Percentiles rank a stretch among this genome's conserved stretches.
Evolutionary conservation across 1,140 invertebrate species (phyloP).

Genomic region (Drosophila varians): DNA sequence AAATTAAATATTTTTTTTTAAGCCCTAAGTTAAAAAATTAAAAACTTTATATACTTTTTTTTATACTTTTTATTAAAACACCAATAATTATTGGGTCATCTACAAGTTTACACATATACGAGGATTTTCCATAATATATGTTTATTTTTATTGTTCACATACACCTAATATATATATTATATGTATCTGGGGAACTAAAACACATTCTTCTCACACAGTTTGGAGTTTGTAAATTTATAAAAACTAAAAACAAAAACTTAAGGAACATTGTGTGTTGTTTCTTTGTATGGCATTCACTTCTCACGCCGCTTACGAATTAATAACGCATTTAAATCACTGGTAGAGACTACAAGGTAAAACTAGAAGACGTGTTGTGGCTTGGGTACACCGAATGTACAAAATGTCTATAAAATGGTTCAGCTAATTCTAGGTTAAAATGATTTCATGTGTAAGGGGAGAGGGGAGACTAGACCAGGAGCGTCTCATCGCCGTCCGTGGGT

Average conservation of each 20-base stretch:
- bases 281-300: constrained; percentile 32
- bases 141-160: constrained; percentile 30
- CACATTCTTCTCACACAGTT: constrained; percentile 19
- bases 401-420: constrained; percentile 28
- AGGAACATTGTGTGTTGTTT: constrained; percentile 45
- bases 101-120: constrained; percentile 69
- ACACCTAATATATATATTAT: constrained; percentile 23
- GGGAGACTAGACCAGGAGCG: constrained; percentile 47
- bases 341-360: constrained; percentile 50
- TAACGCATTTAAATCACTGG: constrained; percentile 49
- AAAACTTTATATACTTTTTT: no score
- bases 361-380: constrained; percentile 52
- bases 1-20: no score
- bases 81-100: constrained; percentile 63
- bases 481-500: constrained; percentile 56
- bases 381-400: constrained; percentile 27
- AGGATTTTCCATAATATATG: constrained; percentile 52
- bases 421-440: constrained; percentile 42
- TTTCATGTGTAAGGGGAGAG: constrained; percentile 1
- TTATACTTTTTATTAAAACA: constrained; percentile 69
- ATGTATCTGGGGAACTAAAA: constrained; percentile 31
- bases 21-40: no score
- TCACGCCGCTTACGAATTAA: constrained; percentile 26
- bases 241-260: constrained; percentile 51
- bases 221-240: constrained; percentile 14